Percentiles rank a stretch among this genome's conserved stretches.
Conservation (phyloP, 1,140 invertebrate genomes). For the Pissodes strobi region DNA sequence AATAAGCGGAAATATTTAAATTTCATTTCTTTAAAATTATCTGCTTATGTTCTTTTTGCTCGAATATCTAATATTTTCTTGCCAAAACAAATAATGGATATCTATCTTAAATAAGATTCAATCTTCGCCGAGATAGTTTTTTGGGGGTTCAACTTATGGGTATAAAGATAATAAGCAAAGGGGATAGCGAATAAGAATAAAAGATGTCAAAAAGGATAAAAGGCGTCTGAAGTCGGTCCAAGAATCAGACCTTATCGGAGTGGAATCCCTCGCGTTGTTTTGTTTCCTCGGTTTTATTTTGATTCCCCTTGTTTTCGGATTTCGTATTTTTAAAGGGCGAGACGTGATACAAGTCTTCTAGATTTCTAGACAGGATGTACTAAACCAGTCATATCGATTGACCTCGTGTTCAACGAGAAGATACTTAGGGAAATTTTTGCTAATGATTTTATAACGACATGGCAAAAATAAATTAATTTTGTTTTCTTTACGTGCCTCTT, state of each 20-base stretch:
- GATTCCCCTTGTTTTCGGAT: slow-evolving; percentile 2
- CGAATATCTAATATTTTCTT: too few species aligned
- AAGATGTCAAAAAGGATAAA: slow-evolving; percentile 6
- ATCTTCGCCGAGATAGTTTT: not conserved
- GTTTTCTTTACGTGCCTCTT: too few species aligned
- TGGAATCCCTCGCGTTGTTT: not conserved
- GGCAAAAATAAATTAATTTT: slow-evolving; percentile 2
- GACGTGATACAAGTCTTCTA: too few species aligned
- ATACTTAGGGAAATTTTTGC: too few species aligned
- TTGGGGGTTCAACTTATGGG: not conserved
- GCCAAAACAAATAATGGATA: too few species aligned
- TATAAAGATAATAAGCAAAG: not conserved
- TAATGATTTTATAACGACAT: too few species aligned
- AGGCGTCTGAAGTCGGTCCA: not conserved
- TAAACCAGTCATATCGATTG: too few species aligned
- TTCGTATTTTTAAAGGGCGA: not conserved
- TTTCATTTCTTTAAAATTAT: too few species aligned
- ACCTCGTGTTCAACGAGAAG: too few species aligned
- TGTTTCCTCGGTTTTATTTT: slow-evolving; percentile 1
- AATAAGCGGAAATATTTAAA: too few species aligned
- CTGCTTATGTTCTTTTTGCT: too few species aligned
- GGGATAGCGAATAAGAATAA: slow-evolving; percentile 1
- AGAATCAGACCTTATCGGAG: slow-evolving; percentile 7
- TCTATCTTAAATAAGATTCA: not conserved
- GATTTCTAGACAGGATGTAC: too few species aligned